Base-by-base conservation (phyloP, 64 coral and sea anemone species). In the Pocillopora verrucosa region DNA sequence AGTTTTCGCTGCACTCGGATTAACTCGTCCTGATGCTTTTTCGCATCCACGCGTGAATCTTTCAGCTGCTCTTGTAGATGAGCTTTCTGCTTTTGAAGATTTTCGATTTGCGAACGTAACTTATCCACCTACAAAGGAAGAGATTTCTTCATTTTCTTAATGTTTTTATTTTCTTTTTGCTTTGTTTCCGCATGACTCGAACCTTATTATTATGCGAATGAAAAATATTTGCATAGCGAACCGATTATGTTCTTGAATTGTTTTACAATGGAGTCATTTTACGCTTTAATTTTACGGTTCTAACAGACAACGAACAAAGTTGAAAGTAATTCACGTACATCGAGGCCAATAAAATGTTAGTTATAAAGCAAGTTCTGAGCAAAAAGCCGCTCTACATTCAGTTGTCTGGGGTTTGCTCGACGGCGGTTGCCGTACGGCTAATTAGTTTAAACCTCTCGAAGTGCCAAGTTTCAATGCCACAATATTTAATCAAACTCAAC, bases 61-160 rank as follows among this genome's bases (percentile, higher is more conserved):
- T 91, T 98, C 74, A 98, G 73, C 76, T 98, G 95, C 20, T 94
- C 89, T 34, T 94, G 95, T 20, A 98, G 56, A 81, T 94, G 89
- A 26, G 84, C 78, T 84, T 98, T 98, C 78, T 98, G 95, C 60
- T 86, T 94, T 76, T 92, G 87, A 79, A 98, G 95, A 34, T 94
- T 98, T 67, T 98, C 95, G 15, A 98, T 86, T 88, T 98, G 95
- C 56, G 89, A 64, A 60, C 88, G 89, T 37, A 94, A 74, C 85
- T 92, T 88, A 90, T 98, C 95, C 61, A 98, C 95, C 95, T 98
- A 89, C n/a, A 58, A 72, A 24, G 38, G 10, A 87, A 90, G 80
- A 25, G 65, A 80, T 15, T 68, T 15, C 17, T 80, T 82, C 56
- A 19, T 20, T 61, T 81, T 16, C 51, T 2, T 67, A 57, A 24